Base-by-base conservation (phyloP, 2,797 vertebrate genomes). In the Pteronotus mesoamericanus region DNA sequence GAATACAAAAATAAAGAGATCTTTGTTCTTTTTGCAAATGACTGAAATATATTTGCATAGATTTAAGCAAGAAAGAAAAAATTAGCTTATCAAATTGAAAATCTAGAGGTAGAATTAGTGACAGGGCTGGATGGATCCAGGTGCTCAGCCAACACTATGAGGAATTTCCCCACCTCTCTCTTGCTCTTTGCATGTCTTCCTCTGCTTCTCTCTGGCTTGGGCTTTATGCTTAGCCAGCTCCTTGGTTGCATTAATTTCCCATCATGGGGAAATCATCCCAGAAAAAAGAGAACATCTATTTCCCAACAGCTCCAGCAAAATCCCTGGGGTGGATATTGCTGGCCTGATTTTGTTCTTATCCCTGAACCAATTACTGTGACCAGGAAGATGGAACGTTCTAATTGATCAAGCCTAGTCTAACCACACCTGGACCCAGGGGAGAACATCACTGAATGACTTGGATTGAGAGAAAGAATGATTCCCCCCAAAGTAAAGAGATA, bases 181-280 rank as follows among this genome's bases (percentile, higher is more conserved):
- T 68, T 34, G 8, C 19, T 72, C 32, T 91, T 80, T 72, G 9
- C 3, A 61, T 48, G 59, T 88, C 42, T 71, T 37, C 7, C 32
- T 94, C 83, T 88, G 39, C 51, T 88, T 92, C 29, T 84, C 24
- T 78, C 51, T 82, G 46, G 32, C 6, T 55, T 92, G 53, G 53
- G 72, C 72, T 68, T 88, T 78, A 46, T 84, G 22, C 18, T 42
- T 77, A 90, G 44, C 71, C 80, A 88, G 57, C 2, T 95, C 68
- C 51, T 87, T 84, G 55, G 29, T 55, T 85, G n/a, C 51, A 68
- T 57, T 92, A 39, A 37, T 84, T 96, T 90, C 96, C 46, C 39
- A 77, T 87, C 46, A 85, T 9, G 80, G 59, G 42, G 79, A 96
- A 94, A 61, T 57, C 37, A 55, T 68, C 61, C 61, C 68, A 92